Evolutionary conservation across 2,113 vertebrate species (phyloP).

Genomic region (Muscicapa adusta): DNA sequence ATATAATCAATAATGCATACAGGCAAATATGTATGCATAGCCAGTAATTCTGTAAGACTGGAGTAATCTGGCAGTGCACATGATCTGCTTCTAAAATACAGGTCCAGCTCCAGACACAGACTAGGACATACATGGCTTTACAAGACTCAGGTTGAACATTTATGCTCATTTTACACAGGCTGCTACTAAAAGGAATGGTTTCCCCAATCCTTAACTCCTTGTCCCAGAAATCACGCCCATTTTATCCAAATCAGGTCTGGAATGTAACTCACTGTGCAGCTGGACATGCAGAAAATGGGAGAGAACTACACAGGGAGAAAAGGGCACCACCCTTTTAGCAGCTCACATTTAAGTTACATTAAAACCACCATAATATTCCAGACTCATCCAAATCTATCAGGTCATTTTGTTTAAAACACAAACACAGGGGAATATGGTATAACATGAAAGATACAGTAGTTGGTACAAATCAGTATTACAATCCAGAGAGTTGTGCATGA

Average conservation of each 20-base stretch:
- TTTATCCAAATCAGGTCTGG: background rate
- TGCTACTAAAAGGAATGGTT: background rate
- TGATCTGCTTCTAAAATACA: background rate
- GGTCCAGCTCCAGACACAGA: background rate
- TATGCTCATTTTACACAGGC: background rate
- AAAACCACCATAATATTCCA: background rate
- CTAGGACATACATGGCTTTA: background rate
- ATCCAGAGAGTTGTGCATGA: background rate
- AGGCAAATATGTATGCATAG: background rate
- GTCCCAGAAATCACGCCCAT: background rate
- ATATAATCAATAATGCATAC: background rate
- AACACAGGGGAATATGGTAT: background rate
- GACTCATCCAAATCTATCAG: background rate
- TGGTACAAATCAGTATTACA: background rate
- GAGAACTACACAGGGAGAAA: background rate
- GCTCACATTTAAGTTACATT: background rate
- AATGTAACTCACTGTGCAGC: background rate
- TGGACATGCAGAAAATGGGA: background rate
- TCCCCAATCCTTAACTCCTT: background rate
- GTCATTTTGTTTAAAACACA: background rate
- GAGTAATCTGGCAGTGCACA: background rate
- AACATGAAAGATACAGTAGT: background rate
- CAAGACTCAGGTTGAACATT: background rate
- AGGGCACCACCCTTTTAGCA: background rate
- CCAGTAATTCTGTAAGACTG: background rate